Evolutionary conservation across 2,113 vertebrate species (phyloP), one percentile per base, ranked within the genome.

Genomic region (Chaenogobius annularis): DNA sequence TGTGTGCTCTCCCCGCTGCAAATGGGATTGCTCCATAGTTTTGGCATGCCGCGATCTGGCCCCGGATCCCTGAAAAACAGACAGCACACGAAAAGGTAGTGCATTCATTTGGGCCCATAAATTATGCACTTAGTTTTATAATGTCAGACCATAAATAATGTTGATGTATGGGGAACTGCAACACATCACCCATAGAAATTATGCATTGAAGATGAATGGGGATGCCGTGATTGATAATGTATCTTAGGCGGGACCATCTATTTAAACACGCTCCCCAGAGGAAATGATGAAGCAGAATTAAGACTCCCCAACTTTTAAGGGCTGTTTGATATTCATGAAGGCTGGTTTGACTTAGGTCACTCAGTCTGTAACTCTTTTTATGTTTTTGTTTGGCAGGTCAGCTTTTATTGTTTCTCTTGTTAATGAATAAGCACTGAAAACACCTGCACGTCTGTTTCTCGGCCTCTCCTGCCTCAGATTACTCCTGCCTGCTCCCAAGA

Each of bases 101-200:
- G 91, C 88, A 91, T 92, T 94, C 90, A 92, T 93, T 93, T 90
- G 89, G 84, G 54, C 54, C 89, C 85, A 92, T 94, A 93, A 94
- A 93, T 94, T 92, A 94, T 93, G 91, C 90, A 93, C 88, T 89
- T 92, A 90, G 88, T 93, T 92, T 92, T 92, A 89, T 92, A 93
- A 93, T 92, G 90, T 90, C 85, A 91, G 86, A 88, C 87, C 90
- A 93, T 94, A 93, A 93, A 94, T 93, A 92, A 94, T 87, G 80
- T 87, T 90, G 88, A 90, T 92, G 88, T 85, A 91, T 89, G 79
- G 85, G 90, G 89, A 91, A 88, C 85, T 86, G 87, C 86, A 89
- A 86, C 83, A 84, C 90, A 90, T 91, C 87, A 82, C 71, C 90
- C 91, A 87, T 88, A 84, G 90, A 90, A 90, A 90, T 87, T 88